These are phyloP conservation scores for Eutolmus rufibarbis DNA, from an alignment of 2,888 invertebrate genomes.

Conservation along the genomic window DNA sequence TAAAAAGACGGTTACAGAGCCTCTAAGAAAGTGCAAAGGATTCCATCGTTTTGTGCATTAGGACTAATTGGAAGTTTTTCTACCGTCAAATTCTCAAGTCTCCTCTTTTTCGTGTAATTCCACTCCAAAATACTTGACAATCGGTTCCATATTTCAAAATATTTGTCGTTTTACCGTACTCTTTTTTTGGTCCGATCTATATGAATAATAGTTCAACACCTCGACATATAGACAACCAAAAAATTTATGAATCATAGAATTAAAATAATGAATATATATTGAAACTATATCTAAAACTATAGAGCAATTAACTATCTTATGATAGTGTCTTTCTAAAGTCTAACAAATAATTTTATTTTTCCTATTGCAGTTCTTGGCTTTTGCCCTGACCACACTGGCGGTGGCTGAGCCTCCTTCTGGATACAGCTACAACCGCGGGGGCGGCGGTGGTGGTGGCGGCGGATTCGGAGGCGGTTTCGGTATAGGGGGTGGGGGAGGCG, in stretches of 20 bases:
- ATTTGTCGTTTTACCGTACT: no score
- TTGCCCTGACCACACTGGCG: constrained; percentile 78
- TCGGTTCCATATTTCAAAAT: no score
- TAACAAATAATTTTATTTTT: constrained; percentile 35
- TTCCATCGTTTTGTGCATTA: neutral
- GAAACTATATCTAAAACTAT: no score
- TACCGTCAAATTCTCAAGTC: neutral
- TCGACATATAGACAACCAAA: neutral
- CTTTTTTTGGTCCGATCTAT: no score
- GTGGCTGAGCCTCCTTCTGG: constrained; percentile 79
- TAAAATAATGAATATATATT: neutral
- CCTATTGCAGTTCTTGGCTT: constrained; percentile 78
- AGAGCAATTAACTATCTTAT: no score
- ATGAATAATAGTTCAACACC: neutral
- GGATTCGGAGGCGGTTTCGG: constrained; percentile 65
- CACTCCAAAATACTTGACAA: no score
- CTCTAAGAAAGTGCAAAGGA: neutral
- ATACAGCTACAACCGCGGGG: constrained; percentile 78
- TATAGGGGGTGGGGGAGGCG: constrained; percentile 67
- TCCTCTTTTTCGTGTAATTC: neutral
- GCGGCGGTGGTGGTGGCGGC: constrained; percentile 63
- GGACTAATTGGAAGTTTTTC: neutral
- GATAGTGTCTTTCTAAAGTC: neutral
- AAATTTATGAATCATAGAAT: neutral
- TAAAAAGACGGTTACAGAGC: neutral